A percentile compares a stretch with the other conserved stretches of the same genome.
Conservation (phyloP, 2,888 invertebrate genomes). For the Muschampia staudingeri region DNA sequence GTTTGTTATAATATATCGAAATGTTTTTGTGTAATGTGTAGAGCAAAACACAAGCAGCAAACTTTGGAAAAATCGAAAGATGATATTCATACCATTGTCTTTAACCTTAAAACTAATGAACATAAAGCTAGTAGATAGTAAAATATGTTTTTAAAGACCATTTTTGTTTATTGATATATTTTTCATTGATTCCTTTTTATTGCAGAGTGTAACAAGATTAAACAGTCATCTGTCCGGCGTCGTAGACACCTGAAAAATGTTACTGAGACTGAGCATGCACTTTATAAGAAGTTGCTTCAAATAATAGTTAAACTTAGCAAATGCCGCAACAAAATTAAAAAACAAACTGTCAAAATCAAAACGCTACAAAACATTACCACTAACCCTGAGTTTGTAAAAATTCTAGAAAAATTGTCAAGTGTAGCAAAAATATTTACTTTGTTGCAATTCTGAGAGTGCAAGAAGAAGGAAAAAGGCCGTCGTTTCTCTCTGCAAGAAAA, state of each 20-base stretch:
- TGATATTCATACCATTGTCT: too few relatives aligned
- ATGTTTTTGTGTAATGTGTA: too few relatives aligned
- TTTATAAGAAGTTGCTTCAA: not conserved
- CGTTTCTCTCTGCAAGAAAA: not conserved
- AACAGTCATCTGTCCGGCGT: too few relatives aligned
- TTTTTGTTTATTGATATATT: too few relatives aligned
- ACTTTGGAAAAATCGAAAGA: too few relatives aligned
- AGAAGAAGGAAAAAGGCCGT: constrained; percentile 23
- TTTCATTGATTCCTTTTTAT: too few relatives aligned
- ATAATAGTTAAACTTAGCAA: constrained; percentile 34
- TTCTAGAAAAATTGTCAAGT: constrained; percentile 31
- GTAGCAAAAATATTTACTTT: constrained; percentile 44
- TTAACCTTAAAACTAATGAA: too few relatives aligned
- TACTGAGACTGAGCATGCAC: not conserved
- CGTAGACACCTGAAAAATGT: not conserved
- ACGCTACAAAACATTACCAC: constrained; percentile 4
- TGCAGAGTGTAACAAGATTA: too few relatives aligned
- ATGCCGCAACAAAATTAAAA: constrained; percentile 31
- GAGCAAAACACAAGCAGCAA: too few relatives aligned
- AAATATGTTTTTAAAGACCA: too few relatives aligned
- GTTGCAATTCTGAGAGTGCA: constrained; percentile 41
- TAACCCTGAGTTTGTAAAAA: not conserved
- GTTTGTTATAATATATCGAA: too few relatives aligned
- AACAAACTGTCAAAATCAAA: constrained; percentile 30
- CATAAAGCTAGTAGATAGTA: too few relatives aligned